A percentile compares a stretch with the other conserved stretches of the same genome.
Evolutionary conservation across 1,140 invertebrate genomes (phyloP).

Genomic region (Neodiprion pinetum): DNA sequence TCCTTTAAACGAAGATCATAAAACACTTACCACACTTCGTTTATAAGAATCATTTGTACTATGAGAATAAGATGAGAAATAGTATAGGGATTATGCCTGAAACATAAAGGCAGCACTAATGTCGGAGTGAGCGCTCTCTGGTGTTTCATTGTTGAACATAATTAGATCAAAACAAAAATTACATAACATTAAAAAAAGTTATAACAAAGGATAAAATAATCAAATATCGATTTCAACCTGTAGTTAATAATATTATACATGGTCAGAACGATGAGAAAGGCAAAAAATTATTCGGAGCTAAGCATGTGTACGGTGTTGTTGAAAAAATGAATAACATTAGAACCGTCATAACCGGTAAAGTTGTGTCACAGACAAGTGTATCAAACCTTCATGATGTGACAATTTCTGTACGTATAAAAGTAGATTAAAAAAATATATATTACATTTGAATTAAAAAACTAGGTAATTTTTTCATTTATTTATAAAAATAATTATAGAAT

Average conservation of each 20-base stretch:
- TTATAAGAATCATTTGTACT: too few relatives aligned
- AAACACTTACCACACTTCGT: too few relatives aligned
- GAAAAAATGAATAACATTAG: not conserved
- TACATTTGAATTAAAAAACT: too few relatives aligned
- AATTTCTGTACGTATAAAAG: slow-evolving; percentile 22
- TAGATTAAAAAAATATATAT: not conserved
- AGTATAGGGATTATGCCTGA: not conserved
- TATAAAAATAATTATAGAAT: too few relatives aligned
- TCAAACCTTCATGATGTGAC: slow-evolving; percentile 23
- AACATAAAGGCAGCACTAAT: not conserved
- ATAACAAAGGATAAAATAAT: not conserved
- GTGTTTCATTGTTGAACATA: not conserved
- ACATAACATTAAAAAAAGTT: not conserved
- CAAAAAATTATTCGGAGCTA: slow-evolving; percentile 19
- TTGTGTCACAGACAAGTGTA: slow-evolving; percentile 24
- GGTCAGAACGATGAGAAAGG: slow-evolving; percentile 19
- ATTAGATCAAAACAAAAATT: not conserved
- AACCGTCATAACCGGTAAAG: slow-evolving; percentile 15
- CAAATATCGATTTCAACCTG: slow-evolving; percentile 15
- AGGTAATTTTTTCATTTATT: too few relatives aligned
- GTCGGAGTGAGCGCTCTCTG: not conserved
- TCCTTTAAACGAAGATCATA: too few relatives aligned
- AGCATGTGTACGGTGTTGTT: slow-evolving; percentile 19
- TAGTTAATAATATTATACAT: slow-evolving; percentile 9
- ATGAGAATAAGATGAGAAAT: not conserved